Conservation (phyloP, 2,888 invertebrate species). For the Spisula solida region DNA sequence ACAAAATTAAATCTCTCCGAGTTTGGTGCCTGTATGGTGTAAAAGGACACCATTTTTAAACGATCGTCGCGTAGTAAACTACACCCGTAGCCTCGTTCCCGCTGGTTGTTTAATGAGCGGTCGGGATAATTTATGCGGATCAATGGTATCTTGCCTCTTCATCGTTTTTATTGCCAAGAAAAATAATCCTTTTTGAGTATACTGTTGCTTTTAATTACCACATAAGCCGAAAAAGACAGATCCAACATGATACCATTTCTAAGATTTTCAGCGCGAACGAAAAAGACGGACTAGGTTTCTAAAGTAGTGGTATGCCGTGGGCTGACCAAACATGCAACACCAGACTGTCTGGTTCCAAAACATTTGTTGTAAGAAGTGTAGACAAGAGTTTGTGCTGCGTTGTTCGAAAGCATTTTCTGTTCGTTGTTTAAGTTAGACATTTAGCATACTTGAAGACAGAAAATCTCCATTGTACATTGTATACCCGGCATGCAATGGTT, state of each 20-base stretch:
- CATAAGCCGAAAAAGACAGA: conserved; percentile 4
- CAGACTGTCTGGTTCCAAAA: too few species aligned
- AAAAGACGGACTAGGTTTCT: too few species aligned
- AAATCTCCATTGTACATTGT: neutral
- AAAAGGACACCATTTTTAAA: conserved; percentile 45
- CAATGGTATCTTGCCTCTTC: conserved; percentile 23
- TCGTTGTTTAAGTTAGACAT: too few species aligned
- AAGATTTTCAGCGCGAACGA: too few species aligned
- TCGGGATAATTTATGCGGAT: conserved; percentile 26
- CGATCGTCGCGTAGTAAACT: conserved; percentile 31
- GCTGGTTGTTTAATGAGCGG: conserved; percentile 34
- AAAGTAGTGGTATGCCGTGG: too few species aligned
- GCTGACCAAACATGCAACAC: too few species aligned
- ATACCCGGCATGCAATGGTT: neutral
- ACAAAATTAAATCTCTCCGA: neutral
- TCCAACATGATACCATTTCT: neutral
- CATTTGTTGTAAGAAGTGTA: too few species aligned
- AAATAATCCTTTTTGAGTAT: neutral
- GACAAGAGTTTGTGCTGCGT: too few species aligned
- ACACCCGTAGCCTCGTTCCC: conserved; percentile 36
- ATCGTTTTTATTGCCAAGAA: neutral
- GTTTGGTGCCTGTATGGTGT: conserved; percentile 27
- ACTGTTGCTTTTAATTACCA: conserved; percentile 11
- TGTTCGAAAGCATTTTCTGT: too few species aligned
- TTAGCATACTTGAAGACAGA: too few species aligned